Base-by-base conservation (phyloP, 2,113 vertebrate species). In the Phocoena sinus region DNA sequence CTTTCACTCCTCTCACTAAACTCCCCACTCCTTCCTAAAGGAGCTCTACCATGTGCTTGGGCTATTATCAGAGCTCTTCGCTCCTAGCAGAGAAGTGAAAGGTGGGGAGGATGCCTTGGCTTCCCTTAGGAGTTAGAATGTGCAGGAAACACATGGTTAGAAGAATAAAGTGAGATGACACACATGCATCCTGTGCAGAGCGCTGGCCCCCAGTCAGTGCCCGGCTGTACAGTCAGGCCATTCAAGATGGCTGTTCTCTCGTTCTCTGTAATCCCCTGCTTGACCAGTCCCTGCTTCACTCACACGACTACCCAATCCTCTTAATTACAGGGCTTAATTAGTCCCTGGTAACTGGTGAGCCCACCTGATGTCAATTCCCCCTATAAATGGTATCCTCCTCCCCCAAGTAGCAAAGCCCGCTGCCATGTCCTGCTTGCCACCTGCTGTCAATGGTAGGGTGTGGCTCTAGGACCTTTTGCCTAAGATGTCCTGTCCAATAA, bases 321-420 rank as follows among this genome's bases (percentile, higher is more conserved):
- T 58, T 80, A 58, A 80, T 36, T 80, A 26, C 8, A 80, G n/a
- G 77, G n/a, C n/a, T 17, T 58, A 56, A 58, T 58, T 36, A 58
- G 21, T 3, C 33, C 50, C 33, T 80, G 7, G 77, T 58, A 26
- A 80, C 53, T 80, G 28, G 20, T 58, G 53, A 80, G 23, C 77
- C 77, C 53, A 58, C 53, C 53, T 58, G 53, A 80, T 0, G 0
- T 58, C 53, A 58, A 26, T 58, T 58, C 77, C 23, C 2, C 53
- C 53, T 79, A 17, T 58, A 80, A 58, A 58, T 58, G 33, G 13
- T 58, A 58, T 14, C n/a, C n/a, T 80, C n/a, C 33, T 5, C 23
- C 13, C n/a, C 21, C 2, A 0, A 36, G n/a, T 26, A 58, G 53
- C 33, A 17, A 10, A 58, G 53, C 12, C 13, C 1, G 23, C 13